Conservation (phyloP, 2,797 vertebrate genomes). For the Sternarchorhynchus goeldii region DNA sequence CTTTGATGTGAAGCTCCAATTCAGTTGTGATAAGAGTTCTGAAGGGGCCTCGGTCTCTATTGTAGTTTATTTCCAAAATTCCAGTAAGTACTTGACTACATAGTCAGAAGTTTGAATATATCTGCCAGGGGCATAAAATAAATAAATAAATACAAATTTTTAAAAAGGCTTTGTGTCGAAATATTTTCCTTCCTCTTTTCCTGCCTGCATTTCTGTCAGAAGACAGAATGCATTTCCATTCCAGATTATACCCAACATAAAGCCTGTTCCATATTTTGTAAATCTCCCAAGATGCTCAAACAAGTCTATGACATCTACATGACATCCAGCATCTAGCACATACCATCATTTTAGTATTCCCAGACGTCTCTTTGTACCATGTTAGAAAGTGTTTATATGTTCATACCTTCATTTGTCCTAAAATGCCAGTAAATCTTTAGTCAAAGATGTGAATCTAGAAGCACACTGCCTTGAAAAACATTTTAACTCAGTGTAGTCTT, state of each 20-base stretch:
- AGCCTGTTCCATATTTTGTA: neutral
- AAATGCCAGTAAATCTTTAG: too few species aligned
- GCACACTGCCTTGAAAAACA: too few species aligned
- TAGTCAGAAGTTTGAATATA: neutral
- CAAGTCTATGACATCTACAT: neutral
- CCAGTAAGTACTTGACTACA: neutral
- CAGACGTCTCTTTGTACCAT: too few species aligned
- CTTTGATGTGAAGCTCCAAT: conserved; percentile 1
- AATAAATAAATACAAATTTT: neutral
- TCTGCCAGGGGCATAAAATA: neutral
- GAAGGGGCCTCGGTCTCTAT: neutral
- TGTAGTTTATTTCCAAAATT: conserved; percentile 1
- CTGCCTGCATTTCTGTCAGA: too few species aligned
- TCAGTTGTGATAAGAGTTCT: too few species aligned
- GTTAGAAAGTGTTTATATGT: too few species aligned
- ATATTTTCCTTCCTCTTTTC: neutral
- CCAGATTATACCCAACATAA: conserved; percentile 5
- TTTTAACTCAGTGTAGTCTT: too few species aligned
- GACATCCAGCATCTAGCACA: neutral
- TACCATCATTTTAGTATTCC: too few species aligned
- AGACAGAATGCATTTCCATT: neutral
- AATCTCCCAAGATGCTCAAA: neutral
- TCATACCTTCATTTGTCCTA: too few species aligned
- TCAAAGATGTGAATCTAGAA: too few species aligned
- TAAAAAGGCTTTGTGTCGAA: neutral